Percentiles rank a stretch among this genome's conserved stretches.
phyloP scores from a whole-genome alignment of 2,113 vertebrate genomes.

The Theristicus caerulescens region DNA sequence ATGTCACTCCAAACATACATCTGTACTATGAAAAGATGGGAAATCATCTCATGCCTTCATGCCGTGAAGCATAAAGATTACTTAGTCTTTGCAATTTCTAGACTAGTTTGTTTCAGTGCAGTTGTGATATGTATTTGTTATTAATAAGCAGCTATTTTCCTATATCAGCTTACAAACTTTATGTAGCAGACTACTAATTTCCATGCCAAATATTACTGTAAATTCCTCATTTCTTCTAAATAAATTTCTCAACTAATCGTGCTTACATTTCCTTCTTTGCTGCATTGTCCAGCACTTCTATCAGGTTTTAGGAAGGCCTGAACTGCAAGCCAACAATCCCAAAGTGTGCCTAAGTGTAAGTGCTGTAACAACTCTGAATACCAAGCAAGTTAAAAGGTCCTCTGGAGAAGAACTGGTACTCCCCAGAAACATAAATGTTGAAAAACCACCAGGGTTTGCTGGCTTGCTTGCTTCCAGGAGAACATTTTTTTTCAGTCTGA shows the following conservation, averaged over 20 bases:
- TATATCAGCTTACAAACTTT: not conserved
- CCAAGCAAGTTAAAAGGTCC: conserved; percentile 4
- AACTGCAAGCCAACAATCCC: not conserved
- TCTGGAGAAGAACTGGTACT: not conserved
- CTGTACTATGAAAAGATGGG: not conserved
- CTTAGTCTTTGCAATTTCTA: not conserved
- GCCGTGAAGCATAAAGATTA: not conserved
- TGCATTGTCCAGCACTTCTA: not conserved
- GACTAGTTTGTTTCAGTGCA: not conserved
- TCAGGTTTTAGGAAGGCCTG: not conserved
- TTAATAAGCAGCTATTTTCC: not conserved
- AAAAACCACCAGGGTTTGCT: conserved; percentile 2
- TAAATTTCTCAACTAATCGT: not conserved
- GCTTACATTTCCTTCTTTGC: not conserved
- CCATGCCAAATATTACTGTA: not conserved
- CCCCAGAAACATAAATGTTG: conserved; percentile 17
- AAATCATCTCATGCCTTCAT: not conserved
- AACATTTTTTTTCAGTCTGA: conserved; percentile 6
- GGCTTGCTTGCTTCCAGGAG: not conserved
- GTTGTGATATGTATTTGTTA: not conserved
- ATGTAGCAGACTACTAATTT: not conserved
- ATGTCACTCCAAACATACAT: not conserved
- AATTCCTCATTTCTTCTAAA: not conserved
- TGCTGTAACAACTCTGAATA: conserved; percentile 31
- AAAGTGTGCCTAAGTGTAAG: not conserved